These are phyloP conservation scores for Synanthedon formicaeformis DNA, from an alignment of 2,888 invertebrate species.

Conservation along the genomic window DNA sequence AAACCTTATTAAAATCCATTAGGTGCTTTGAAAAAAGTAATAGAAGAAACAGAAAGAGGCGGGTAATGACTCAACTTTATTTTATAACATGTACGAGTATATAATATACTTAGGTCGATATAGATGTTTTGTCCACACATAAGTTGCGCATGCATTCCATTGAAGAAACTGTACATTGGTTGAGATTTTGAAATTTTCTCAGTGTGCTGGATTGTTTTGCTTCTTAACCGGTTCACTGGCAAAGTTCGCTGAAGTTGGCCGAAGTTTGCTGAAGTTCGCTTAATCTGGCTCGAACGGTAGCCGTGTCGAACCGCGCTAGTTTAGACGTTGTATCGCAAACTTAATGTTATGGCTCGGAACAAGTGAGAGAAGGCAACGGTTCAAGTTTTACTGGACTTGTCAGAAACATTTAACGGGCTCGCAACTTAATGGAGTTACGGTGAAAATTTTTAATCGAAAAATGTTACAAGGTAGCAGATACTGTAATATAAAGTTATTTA, in stretches of 20 bases:
- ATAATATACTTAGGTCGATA: no score
- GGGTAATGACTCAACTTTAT: no score
- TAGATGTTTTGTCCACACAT: neutral
- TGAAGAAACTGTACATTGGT: no score
- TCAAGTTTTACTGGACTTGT: conserved; percentile 10
- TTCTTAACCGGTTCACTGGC: conserved; percentile 15
- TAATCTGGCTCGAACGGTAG: conserved; percentile 22
- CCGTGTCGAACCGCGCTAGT: neutral
- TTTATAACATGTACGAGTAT: no score
- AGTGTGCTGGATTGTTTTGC: conserved; percentile 23
- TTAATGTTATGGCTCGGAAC: neutral
- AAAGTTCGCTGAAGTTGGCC: conserved; percentile 1
- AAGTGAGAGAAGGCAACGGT: neutral
- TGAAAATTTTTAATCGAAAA: neutral
- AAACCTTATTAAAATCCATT: no score
- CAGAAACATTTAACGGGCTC: conserved; percentile 10
- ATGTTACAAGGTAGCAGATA: neutral
- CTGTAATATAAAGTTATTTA: no score
- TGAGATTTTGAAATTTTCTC: neutral
- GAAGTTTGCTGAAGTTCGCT: conserved; percentile 17
- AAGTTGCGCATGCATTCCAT: conserved; percentile 1
- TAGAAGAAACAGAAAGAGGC: no score
- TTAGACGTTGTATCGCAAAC: conserved; percentile 1
- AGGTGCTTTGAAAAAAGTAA: no score
- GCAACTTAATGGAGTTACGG: neutral